phyloP scores from a whole-genome alignment of 2,113 vertebrate species.

The Erythrocebus patas region DNA sequence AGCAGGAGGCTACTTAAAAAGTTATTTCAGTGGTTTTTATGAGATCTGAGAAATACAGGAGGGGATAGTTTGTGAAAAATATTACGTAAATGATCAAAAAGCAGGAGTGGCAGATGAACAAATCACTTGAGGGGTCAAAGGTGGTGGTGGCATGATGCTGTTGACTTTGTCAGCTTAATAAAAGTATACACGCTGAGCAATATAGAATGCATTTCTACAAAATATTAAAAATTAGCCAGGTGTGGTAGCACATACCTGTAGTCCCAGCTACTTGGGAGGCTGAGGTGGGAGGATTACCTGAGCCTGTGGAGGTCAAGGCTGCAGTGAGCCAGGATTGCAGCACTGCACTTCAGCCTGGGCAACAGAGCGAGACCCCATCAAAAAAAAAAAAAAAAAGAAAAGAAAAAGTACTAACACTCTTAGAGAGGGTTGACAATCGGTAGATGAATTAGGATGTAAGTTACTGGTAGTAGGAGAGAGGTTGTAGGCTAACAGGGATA shows the following conservation, averaged over 20 bases:
- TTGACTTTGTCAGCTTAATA: neutral
- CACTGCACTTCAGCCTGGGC: too few species aligned
- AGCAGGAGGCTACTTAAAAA: neutral
- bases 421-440: neutral
- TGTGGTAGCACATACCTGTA: too few species aligned
- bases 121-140: neutral
- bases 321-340: too few species aligned
- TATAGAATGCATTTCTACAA: too few species aligned
- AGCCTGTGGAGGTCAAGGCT: too few species aligned
- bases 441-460: neutral
- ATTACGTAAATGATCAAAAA: too few species aligned
- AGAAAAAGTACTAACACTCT: neutral
- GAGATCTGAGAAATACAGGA: neutral
- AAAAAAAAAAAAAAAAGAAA: neutral
- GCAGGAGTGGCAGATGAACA: neutral
- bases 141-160: neutral
- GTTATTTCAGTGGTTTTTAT: neutral
- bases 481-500: neutral
- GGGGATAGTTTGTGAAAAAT: neutral
- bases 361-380: too few species aligned
- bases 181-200: neutral
- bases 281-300: too few species aligned
- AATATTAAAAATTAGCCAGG: too few species aligned
- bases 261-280: too few species aligned
- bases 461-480: neutral